Conservation (phyloP, 2,113 vertebrate species). For the Rhadina sibilatrix region DNA sequence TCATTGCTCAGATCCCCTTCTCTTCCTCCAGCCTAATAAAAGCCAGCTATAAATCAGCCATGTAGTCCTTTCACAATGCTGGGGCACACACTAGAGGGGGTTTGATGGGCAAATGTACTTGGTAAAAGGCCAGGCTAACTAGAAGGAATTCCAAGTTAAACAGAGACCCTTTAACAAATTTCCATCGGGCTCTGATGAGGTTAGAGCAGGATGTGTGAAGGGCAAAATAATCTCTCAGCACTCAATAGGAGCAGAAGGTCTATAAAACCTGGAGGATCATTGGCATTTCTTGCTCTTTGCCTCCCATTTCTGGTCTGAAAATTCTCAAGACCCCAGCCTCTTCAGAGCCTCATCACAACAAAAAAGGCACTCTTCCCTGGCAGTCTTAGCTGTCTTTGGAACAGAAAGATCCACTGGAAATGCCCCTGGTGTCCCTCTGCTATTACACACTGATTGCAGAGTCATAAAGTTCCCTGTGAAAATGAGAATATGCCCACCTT, state of each 20-base stretch:
- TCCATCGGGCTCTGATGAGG: neutral
- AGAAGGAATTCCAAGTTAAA: constrained; percentile 2
- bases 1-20: neutral
- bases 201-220: neutral
- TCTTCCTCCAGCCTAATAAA: neutral
- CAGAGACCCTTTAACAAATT: neutral
- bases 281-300: neutral
- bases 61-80: neutral
- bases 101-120: neutral
- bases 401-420: neutral
- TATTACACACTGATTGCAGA: neutral
- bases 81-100: neutral
- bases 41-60: neutral
- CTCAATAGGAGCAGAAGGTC: neutral
- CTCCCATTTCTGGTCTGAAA: neutral
- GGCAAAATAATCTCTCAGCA: neutral
- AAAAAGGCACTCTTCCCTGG: neutral
- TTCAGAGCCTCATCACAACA: neutral
- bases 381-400: neutral
- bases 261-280: neutral
- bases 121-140: neutral
- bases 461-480: neutral
- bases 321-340: neutral
- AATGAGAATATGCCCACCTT: neutral
- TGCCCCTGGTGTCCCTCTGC: neutral